Evolutionary conservation across 2,113 vertebrate species (phyloP), one percentile per base, ranked within the genome.

Genomic region (Macrotus californicus): DNA sequence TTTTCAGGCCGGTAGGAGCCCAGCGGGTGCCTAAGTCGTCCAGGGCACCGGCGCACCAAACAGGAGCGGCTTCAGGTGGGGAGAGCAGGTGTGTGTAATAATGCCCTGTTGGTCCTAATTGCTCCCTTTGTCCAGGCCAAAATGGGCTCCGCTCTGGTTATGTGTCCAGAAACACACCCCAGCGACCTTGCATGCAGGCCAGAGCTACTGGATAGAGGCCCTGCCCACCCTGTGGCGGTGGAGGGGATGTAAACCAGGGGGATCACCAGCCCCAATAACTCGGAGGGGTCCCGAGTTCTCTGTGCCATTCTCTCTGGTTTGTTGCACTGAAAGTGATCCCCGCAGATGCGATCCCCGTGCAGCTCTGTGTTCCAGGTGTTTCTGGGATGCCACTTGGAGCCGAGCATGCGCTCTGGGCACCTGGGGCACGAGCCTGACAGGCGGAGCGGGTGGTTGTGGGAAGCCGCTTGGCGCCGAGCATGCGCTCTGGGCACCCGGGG

Each of bases 271-370:
- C 26, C 43, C 26, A 31, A 15, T 19, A 50, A 50, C 46, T 8
- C 4, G 4, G 76, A 39, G 22, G 14, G n/a, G 8, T 29, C 22
- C 52, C 13, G 21, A 52, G 52, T 15, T 52, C 22, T 26, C 76
- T 3, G 59, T 31, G 12, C 59, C 7, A 12, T 31, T 64, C 21
- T 26, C 19, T 24, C 34, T 15, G 76, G 50, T 15, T 24, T 14
- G 76, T 39, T 39, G 50, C 34, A 24, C 52, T 3, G 12, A 15
- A 24, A 24, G n/a, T 4, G 34, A n/a, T 4, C n/a, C 19, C 13
- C 0, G 50, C 5, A 16, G 76, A 24, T 15, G 21, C 1, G 1
- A 15, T 34, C 21, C 36, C 48, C 1, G 34, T 6, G 76, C 7
- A 31, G 11, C 76, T 50, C 46, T 14, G 3, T 12, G 34, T 36